Evolutionary conservation across 2,888 invertebrate species (phyloP), one percentile per base, ranked within the genome.

Genomic region (Shargacucullia verbasci): DNA sequence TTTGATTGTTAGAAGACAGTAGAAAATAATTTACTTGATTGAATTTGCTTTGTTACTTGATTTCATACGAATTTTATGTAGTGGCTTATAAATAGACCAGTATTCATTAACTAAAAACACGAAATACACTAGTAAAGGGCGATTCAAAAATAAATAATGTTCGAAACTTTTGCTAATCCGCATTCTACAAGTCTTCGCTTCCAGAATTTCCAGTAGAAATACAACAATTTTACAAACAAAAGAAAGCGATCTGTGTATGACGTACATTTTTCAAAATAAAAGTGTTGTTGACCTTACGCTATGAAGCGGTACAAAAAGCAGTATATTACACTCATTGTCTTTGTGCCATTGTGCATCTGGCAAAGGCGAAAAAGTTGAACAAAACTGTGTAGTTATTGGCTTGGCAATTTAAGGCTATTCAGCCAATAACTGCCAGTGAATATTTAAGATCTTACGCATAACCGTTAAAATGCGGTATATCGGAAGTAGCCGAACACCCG

Each of bases 371-470:
- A 59, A 64, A 44, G 59, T 55, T 35, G n/a, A 55, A 52, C 27
- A 34, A 39, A 59, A 41, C 11, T 14, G 15, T 43, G 41, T 57
- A 53, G 50, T 44, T 61, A 66, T 59, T 59, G 40, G 47, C 37
- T 41, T 48, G 12, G 25, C 31, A 59, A 53, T 70, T 76, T 63
- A 70, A 45, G 47, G 25, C 52, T 48, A 59, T 67, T 63, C 12
- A 52, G 48, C 41, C 64, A 53, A 57, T 68, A 62, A 66, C 55
- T 49, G 65, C 40, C 55, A n/a, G 50, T 47, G 39, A 61, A 72
- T 76, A 64, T 76, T 68, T 72, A 64, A 68, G 60, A 43, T 55
- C 33, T 58, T 37, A 40, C 49, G 13, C 57, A 65, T 62, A 65
- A 58, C 52, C 55, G 53, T 76, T 69, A 65, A 73, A 73, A 69